These are phyloP conservation scores for Drosophila hydei DNA, from an alignment of 1,140 invertebrate genomes.

Conservation along the genomic window DNA sequence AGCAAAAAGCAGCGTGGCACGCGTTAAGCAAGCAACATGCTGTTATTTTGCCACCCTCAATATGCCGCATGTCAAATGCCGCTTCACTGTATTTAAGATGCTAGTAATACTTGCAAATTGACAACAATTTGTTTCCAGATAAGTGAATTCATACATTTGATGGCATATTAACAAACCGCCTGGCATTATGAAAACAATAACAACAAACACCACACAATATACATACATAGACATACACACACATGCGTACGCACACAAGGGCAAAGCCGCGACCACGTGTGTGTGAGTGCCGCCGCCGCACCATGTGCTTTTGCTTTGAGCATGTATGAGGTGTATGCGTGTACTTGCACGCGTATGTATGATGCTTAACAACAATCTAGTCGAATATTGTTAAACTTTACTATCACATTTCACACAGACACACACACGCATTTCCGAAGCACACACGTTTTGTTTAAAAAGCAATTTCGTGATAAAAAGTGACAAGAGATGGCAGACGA, in stretches of 20 bases:
- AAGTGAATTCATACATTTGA: neutral
- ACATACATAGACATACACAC: neutral
- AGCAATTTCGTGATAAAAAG: conserved; percentile 41
- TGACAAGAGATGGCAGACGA: conserved; percentile 8
- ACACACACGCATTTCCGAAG: neutral
- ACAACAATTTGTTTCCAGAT: neutral
- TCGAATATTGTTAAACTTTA: conserved; percentile 33
- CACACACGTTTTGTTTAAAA: conserved; percentile 58
- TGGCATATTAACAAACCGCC: neutral
- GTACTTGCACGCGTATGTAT: conserved; percentile 15
- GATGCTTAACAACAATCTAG: conserved; percentile 57
- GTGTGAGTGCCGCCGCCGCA: conserved; percentile 40
- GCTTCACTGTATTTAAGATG: neutral
- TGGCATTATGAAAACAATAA: conserved; percentile 33
- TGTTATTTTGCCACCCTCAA: conserved; percentile 24
- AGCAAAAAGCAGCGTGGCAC: conserved; percentile 63
- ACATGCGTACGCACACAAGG: conserved; percentile 14
- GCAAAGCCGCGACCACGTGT: conserved; percentile 35
- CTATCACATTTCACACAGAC: conserved; percentile 59
- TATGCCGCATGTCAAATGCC: conserved; percentile 1
- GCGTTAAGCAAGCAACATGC: conserved; percentile 58
- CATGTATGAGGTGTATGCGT: conserved; percentile 34
- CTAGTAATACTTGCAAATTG: too few relatives aligned
- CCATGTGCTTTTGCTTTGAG: conserved; percentile 54
- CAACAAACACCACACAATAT: conserved; percentile 35